These are phyloP conservation scores for Cavia aperea DNA, from an alignment of 2,113 vertebrate genomes.

Conservation along the genomic window DNA sequence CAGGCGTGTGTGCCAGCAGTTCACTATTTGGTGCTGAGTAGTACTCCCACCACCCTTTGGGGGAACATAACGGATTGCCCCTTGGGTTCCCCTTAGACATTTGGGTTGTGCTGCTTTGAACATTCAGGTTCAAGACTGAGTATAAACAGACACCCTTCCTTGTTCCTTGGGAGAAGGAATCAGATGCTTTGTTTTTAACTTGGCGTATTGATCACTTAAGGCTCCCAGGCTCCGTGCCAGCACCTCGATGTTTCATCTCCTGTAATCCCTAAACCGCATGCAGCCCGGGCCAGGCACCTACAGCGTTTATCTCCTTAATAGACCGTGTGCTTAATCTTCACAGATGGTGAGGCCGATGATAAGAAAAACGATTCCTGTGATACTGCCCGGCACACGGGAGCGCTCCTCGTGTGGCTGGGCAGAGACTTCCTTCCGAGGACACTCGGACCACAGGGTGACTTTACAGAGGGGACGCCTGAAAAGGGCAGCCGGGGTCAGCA, in stretches of 20 bases:
- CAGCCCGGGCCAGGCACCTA: background rate
- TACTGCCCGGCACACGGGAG: too few species aligned
- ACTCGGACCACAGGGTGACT: background rate
- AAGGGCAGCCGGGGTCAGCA: background rate
- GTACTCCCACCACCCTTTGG: background rate
- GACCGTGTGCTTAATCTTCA: slow-evolving; percentile 10
- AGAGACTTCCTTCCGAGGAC: background rate
- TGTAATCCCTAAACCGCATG: background rate
- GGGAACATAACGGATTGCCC: rapidly evolving
- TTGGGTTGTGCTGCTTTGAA: background rate
- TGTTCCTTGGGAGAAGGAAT: background rate
- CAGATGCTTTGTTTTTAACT: background rate
- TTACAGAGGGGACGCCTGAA: too few species aligned
- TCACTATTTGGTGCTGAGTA: background rate
- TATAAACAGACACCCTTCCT: background rate
- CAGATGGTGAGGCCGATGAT: background rate
- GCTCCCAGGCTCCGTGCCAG: background rate
- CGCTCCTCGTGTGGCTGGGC: background rate
- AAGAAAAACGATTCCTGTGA: background rate
- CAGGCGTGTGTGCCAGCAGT: rapidly evolving
- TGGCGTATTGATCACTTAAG: background rate
- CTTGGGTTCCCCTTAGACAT: background rate
- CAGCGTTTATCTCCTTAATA: slow-evolving; percentile 11
- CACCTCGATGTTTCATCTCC: background rate
- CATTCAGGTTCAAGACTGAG: background rate